Conservation (phyloP, 1,140 invertebrate genomes). For the Cardiocondyla obscurior region DNA sequence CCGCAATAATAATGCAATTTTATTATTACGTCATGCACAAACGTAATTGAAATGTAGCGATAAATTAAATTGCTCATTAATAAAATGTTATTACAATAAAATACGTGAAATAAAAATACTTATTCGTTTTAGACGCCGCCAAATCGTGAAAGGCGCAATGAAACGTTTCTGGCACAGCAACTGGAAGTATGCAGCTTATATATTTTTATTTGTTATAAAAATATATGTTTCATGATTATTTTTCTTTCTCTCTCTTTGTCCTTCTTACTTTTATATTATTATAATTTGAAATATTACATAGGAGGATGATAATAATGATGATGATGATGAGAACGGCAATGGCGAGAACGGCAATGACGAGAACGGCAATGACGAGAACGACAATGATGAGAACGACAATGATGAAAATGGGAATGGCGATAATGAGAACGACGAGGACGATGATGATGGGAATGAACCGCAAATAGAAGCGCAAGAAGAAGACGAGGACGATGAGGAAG, state of each 20-base stretch:
- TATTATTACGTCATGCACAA: too few species aligned
- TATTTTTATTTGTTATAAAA: conserved; percentile 14
- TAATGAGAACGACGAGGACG: conserved; percentile 14
- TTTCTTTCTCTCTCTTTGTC: too few species aligned
- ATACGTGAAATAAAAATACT: too few species aligned
- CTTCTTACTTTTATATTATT: too few species aligned
- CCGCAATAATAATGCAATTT: too few species aligned
- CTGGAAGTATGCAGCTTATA: conserved; percentile 42
- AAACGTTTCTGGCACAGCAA: conserved; percentile 69
- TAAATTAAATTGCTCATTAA: too few species aligned
- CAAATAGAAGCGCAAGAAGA: background rate
- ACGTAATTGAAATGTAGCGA: too few species aligned
- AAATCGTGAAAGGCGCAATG: conserved; percentile 65
- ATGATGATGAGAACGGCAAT: background rate
- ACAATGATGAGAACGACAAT: background rate
- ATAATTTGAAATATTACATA: conserved; percentile 1
- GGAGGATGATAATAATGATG: conserved; percentile 43
- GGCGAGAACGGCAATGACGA: background rate
- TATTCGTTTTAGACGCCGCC: conserved; percentile 62
- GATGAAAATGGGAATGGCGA: background rate
- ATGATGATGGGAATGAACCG: background rate
- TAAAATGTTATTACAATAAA: conserved; percentile 59
- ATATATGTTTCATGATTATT: background rate
- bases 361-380: conserved; percentile 4
- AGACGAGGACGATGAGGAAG: conserved; percentile 59